These are phyloP conservation scores for Bombus breviceps DNA, from an alignment of 1,140 invertebrate genomes.

Conservation along the genomic window DNA sequence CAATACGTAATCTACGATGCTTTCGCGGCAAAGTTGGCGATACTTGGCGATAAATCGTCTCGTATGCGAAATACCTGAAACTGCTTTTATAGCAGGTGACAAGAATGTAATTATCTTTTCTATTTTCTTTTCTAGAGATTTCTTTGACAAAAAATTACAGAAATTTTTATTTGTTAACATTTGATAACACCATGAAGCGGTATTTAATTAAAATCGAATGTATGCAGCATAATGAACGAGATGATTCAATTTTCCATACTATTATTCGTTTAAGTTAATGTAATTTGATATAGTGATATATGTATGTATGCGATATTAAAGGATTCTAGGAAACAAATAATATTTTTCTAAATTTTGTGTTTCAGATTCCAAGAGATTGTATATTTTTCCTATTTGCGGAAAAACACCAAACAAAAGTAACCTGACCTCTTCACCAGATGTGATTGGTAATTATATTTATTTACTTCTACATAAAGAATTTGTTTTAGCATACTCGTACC, in stretches of 20 bases:
- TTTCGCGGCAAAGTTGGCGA: slow-evolving; percentile 53
- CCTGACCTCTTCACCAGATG: neutral
- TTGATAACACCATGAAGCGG: too few species aligned
- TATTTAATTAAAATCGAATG: too few species aligned
- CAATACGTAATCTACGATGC: slow-evolving; percentile 65
- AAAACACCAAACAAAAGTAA: neutral
- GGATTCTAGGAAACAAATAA: neutral
- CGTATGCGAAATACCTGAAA: slow-evolving; percentile 46
- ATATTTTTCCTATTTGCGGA: neutral
- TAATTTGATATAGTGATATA: neutral
- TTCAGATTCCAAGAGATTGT: neutral
- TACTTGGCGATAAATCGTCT: slow-evolving; percentile 49
- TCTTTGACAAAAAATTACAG: neutral
- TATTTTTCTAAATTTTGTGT: neutral
- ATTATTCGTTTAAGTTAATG: too few species aligned
- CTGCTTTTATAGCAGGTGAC: slow-evolving; percentile 12
- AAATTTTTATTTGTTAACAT: neutral
- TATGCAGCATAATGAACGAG: too few species aligned
- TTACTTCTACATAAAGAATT: neutral
- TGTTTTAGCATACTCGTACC: too few species aligned
- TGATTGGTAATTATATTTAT: neutral
- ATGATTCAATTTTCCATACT: too few species aligned
- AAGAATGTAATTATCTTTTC: neutral
- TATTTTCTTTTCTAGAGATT: neutral
- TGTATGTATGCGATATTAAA: neutral